Percentiles rank a stretch among this genome's conserved stretches.
phyloP scores from a whole-genome alignment of 2,113 vertebrate species.

The Helogale parvula region DNA sequence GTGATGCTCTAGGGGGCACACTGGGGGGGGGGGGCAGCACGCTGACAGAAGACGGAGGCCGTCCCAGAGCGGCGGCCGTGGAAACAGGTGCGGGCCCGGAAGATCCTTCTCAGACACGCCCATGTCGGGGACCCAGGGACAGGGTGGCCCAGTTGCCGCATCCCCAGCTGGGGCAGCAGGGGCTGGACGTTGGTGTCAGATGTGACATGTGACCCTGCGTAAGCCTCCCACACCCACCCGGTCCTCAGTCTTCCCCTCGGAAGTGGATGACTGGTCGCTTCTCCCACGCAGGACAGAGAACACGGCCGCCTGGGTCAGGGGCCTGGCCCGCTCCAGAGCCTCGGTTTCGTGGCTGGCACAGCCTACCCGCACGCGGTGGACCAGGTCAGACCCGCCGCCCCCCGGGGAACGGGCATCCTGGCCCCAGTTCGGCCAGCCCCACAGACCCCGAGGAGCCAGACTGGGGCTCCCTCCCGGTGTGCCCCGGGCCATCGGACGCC shows the following conservation, averaged over 20 bases:
- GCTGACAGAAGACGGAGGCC: rapidly evolving
- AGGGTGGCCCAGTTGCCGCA: rapidly evolving
- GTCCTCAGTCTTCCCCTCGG: neutral
- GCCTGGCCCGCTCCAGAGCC: neutral
- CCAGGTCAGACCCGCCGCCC: neutral
- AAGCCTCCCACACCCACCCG: neutral
- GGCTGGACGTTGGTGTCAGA: neutral
- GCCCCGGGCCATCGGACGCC: neutral
- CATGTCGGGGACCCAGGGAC: rapidly evolving
- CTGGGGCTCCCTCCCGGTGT: rapidly evolving
- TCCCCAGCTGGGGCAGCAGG: no score
- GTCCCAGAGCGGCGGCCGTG: rapidly evolving
- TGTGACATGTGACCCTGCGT: neutral
- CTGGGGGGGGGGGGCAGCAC: rapidly evolving
- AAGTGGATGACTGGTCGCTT: neutral
- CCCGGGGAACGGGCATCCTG: rapidly evolving
- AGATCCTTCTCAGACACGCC: neutral
- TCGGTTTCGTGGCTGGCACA: neutral
- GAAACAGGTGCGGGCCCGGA: rapidly evolving
- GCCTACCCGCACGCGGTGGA: no score
- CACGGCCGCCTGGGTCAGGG: neutral
- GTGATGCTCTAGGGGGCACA: neutral
- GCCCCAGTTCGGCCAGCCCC: neutral
- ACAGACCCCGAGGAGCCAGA: neutral
- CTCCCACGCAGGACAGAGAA: neutral